A percentile compares a stretch with the other conserved stretches of the same genome.
phyloP scores from a whole-genome alignment of 2,797 vertebrate genomes.

The Notolabrus celidotus region DNA sequence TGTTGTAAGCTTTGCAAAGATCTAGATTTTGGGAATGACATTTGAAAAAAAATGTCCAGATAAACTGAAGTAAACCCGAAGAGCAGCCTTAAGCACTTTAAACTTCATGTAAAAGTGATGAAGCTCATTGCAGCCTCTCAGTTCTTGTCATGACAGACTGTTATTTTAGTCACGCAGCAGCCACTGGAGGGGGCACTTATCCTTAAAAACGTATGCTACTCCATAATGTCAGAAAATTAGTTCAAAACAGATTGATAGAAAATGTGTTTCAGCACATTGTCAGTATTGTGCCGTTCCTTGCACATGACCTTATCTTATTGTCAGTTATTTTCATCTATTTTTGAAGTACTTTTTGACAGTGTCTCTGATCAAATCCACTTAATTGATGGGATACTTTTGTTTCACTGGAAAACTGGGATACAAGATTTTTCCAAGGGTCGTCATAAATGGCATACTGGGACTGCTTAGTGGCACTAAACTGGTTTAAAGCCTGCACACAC shows the following conservation, averaged over 20 bases:
- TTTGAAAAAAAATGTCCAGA: constrained; percentile 14
- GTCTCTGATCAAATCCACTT: constrained; percentile 33
- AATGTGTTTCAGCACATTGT: constrained; percentile 38
- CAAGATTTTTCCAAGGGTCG: constrained; percentile 19
- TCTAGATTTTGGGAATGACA: constrained; percentile 28
- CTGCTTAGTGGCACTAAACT: constrained; percentile 35
- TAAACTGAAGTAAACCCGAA: constrained; percentile 14
- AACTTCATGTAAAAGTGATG: constrained; percentile 45
- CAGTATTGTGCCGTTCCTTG: constrained; percentile 42
- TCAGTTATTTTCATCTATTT: constrained; percentile 19
- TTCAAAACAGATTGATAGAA: constrained; percentile 29
- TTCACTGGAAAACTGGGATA: constrained; percentile 49
- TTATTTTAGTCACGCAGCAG: constrained; percentile 42
- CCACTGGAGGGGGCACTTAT: constrained; percentile 60
- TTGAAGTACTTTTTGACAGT: constrained; percentile 5
- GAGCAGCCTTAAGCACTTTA: constrained; percentile 78
- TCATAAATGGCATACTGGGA: constrained; percentile 21
- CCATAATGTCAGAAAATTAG: constrained; percentile 22
- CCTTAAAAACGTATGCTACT: constrained; percentile 34
- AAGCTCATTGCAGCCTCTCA: constrained; percentile 24
- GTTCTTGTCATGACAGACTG: constrained; percentile 46
- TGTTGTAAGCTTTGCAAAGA: constrained; percentile 43
- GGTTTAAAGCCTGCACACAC: constrained; percentile 34
- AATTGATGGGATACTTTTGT: constrained; percentile 3
- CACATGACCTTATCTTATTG: constrained; percentile 45